Conservation (phyloP, 2,113 vertebrate genomes). For the Xenus cinereus region DNA sequence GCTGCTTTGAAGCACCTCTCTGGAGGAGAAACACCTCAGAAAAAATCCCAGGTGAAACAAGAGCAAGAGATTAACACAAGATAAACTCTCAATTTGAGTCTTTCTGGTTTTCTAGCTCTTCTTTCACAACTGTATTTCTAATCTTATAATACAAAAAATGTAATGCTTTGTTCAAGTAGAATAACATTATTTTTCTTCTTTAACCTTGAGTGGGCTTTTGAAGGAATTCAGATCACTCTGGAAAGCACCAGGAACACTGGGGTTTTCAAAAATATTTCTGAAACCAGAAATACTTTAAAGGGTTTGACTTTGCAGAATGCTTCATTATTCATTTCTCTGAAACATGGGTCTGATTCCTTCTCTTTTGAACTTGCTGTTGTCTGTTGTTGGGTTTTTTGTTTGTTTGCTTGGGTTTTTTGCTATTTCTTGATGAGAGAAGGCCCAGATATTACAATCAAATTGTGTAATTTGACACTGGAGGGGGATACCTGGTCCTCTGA, state of each 20-base stretch:
- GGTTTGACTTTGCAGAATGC: slow-evolving; percentile 8
- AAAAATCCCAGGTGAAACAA: background rate
- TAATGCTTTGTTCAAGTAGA: background rate
- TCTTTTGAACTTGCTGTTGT: background rate
- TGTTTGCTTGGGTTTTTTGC: background rate
- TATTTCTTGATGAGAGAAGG: background rate
- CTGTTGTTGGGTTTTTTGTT: background rate
- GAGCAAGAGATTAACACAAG: background rate
- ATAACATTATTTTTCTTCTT: slow-evolving; percentile 27
- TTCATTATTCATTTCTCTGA: slow-evolving; percentile 2
- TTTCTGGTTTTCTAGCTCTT: background rate
- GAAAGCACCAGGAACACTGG: slow-evolving; percentile 18
- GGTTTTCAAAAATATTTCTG: background rate
- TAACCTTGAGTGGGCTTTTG: slow-evolving; percentile 35
- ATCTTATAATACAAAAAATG: background rate
- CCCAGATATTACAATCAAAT: background rate
- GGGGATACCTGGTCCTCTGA: background rate
- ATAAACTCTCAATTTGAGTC: background rate
- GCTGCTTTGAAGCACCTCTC: background rate
- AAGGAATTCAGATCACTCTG: slow-evolving; percentile 47
- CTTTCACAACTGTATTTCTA: background rate
- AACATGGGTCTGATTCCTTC: background rate
- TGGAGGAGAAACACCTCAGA: background rate
- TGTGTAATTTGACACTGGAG: background rate
- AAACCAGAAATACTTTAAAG: slow-evolving; percentile 12